phyloP scores from a whole-genome alignment of 2,888 invertebrate species.

The Polymixis lichenea region DNA sequence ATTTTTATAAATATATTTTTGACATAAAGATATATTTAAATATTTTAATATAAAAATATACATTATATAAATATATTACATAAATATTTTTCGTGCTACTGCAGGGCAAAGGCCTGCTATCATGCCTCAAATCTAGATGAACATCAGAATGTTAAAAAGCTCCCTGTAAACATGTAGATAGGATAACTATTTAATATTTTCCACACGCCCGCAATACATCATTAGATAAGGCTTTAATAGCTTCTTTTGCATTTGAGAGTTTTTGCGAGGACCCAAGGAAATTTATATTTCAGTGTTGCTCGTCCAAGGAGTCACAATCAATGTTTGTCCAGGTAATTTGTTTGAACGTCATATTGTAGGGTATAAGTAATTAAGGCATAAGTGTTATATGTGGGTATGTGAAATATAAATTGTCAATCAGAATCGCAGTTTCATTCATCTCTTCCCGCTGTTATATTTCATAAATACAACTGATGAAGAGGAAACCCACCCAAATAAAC shows the following conservation, averaged over 20 bases:
- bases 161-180: constrained; percentile 8
- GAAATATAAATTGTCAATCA: no score
- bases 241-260: constrained; percentile 8
- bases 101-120: neutral
- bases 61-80: no score
- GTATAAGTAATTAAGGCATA: no score
- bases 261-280: constrained; percentile 5
- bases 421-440: no score
- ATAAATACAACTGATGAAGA: no score
- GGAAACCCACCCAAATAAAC: no score
- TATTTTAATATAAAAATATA: no score
- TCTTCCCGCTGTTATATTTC: no score
- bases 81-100: no score
- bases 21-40: no score
- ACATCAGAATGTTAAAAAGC: neutral
- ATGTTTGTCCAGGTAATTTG: neutral
- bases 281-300: neutral
- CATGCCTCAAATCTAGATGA: constrained; percentile 4
- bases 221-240: constrained; percentile 22
- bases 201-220: constrained; percentile 19
- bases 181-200: constrained; percentile 2
- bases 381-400: no score
- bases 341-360: neutral
- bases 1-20: no score
- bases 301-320: neutral